phyloP scores from a whole-genome alignment of 2,797 vertebrate genomes.

The Catharus ustulatus region DNA sequence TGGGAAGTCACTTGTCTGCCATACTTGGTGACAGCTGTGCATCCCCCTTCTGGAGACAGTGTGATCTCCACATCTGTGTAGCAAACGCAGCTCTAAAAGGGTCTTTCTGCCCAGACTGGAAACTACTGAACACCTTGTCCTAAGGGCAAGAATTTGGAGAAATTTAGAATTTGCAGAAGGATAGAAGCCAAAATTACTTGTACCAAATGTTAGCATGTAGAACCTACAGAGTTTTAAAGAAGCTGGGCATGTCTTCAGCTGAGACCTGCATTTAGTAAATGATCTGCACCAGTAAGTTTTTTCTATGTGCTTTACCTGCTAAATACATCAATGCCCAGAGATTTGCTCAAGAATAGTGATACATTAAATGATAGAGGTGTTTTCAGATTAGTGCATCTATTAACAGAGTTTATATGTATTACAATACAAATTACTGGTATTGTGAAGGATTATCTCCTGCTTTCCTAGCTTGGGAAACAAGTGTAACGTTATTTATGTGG shows the following conservation, averaged over 20 bases:
- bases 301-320: background rate
- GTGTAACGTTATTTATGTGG: background rate
- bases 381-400: background rate
- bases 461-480: background rate
- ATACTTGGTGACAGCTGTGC: background rate
- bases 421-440: background rate
- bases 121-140: background rate
- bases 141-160: background rate
- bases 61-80: background rate
- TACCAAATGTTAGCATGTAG: background rate
- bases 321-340: background rate
- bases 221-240: background rate
- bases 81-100: background rate
- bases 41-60: background rate
- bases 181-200: background rate
- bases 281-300: background rate
- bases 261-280: background rate
- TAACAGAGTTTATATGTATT: background rate
- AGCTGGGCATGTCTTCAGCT: background rate
- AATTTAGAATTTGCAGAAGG: background rate
- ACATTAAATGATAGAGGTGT: background rate
- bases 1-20: background rate
- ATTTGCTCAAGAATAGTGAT: background rate
- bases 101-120: background rate
- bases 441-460: background rate